Evolutionary conservation across 2,888 invertebrate genomes (phyloP), one percentile per base, ranked within the genome.

Genomic region (Caenorhabditis sulstoni): DNA sequence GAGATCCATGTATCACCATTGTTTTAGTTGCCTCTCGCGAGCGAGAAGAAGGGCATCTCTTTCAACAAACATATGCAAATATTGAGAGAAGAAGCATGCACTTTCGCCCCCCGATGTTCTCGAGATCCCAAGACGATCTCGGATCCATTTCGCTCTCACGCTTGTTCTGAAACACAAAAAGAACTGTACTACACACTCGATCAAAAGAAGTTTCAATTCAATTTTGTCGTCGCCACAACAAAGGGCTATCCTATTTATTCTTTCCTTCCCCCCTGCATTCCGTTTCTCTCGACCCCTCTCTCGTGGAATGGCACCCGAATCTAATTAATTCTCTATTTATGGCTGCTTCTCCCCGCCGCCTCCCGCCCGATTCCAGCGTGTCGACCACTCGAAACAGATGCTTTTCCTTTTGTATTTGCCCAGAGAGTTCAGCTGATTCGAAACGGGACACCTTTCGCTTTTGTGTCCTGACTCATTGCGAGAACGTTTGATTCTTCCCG

Each of bases 301-400:
- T 57, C 22, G 52, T 47, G 37, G 62, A 62, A 62, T 49, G 35
- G 65, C 65, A 53, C 37, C 39, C 50, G 45, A 55, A 52, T 71
- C 70, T 62, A 61, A 71, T 71, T 71, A 71, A 71, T 71, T 71
- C 70, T 45, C 53, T 45, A 68, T 68, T 67, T 67, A 49, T 58
- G 45, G 57, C 57, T 57, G 29, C 29, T 29, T 29, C 41, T 41
- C 37, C 41, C 29, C 55, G 41, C 14, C 29, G 29, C 29, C 29
- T 41, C 45, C 45, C 44, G 55, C 57, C 29, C n/a, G 45, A 47
- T 61, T 61, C 59, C 59, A 61, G 59, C 41, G 29, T 47, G 35
- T 37, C 45, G 8, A 49, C 61, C 29, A 29, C 29, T 29, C 29
- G 29, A 29, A 29, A 29, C 29, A 29, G 29, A 29, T 16, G 9